Conservation (phyloP, 35 echinoderm and acorn worm species). For the Hemicentrotus pulcherrimus region DNA sequence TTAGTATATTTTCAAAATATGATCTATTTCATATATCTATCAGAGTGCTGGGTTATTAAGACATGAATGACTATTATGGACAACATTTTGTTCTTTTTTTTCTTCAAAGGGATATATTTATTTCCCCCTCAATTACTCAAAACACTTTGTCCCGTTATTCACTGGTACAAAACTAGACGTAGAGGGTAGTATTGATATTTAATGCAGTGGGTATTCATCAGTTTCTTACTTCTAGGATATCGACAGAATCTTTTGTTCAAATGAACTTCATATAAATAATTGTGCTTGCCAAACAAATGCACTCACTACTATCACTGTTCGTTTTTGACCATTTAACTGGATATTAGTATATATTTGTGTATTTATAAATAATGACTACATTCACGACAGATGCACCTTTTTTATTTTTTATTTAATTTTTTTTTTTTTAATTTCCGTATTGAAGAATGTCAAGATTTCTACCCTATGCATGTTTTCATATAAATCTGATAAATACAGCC, state of each 20-base stretch:
- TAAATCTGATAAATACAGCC: background rate
- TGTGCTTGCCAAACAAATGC: slow-evolving; percentile 4
- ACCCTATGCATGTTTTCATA: too few relatives aligned
- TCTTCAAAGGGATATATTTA: too few relatives aligned
- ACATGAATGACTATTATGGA: too few relatives aligned
- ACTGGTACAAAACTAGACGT: background rate
- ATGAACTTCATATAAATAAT: background rate
- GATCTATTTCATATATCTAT: too few relatives aligned
- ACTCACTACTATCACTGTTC: background rate
- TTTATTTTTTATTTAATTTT: background rate
- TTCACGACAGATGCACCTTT: background rate
- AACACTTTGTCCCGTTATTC: background rate
- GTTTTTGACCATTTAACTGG: background rate
- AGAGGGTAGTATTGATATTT: background rate
- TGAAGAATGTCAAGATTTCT: background rate
- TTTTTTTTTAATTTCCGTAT: background rate
- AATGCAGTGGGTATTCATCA: background rate
- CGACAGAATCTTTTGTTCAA: background rate
- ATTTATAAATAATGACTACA: background rate
- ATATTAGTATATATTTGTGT: background rate
- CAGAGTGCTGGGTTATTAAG: too few relatives aligned
- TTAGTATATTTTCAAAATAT: too few relatives aligned
- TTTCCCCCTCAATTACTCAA: too few relatives aligned
- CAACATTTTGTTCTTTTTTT: too few relatives aligned
- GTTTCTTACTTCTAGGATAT: background rate